These are phyloP conservation scores for Australoheros facetus DNA, from an alignment of 2,797 vertebrate genomes.

Conservation along the genomic window DNA sequence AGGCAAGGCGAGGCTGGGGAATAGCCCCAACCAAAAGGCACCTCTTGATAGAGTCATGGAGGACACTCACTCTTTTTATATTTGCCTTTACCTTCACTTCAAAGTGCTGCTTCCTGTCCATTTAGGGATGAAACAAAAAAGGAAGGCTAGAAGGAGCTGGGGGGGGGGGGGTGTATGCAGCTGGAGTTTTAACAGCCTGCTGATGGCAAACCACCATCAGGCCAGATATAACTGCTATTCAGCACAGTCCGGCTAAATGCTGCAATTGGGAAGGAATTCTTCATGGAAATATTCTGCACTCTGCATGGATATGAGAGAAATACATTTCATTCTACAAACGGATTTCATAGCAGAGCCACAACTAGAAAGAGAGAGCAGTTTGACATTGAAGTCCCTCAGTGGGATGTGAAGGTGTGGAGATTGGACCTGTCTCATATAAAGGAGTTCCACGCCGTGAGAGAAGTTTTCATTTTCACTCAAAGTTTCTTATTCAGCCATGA, in stretches of 20 bases:
- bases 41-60: constrained; percentile 53
- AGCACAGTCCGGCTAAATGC: not conserved
- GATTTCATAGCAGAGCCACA: constrained; percentile 19
- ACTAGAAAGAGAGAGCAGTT: constrained; percentile 7
- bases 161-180: not conserved
- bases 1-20: constrained; percentile 60
- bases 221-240: not conserved
- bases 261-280: not conserved
- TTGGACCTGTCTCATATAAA: not conserved
- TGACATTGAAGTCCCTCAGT: constrained; percentile 36
- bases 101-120: constrained; percentile 59
- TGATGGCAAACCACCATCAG: not conserved
- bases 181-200: not conserved
- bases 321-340: not conserved
- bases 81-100: constrained; percentile 71
- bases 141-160: not conserved
- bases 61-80: constrained; percentile 64
- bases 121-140: constrained; percentile 40
- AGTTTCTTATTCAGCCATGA: constrained; percentile 28
- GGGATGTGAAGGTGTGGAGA: constrained; percentile 3
- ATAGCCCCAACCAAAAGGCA: constrained; percentile 57
- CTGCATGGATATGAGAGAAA: constrained; percentile 6
- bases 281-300: not conserved
- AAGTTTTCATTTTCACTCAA: constrained; percentile 25
- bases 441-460: not conserved